phyloP scores from a whole-genome alignment of 2,888 invertebrate species.

The Schizotus pectinicornis region DNA sequence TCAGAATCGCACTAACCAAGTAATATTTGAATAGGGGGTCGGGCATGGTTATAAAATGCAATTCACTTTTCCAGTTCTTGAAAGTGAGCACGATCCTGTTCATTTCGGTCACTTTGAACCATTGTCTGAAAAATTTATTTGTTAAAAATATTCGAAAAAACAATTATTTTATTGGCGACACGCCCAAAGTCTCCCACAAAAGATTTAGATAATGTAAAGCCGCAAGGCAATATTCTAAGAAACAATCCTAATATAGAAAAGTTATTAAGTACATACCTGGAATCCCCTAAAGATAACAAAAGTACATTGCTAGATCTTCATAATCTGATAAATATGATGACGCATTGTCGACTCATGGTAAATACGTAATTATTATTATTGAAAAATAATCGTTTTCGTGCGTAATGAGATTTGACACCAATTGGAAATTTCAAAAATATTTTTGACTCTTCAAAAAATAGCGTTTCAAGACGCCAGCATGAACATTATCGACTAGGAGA shows the following conservation, averaged over 20 bases:
- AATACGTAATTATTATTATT: neutral
- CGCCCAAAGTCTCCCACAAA: neutral
- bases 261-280: too few relatives aligned
- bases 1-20: slow-evolving; percentile 65
- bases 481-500: too few relatives aligned
- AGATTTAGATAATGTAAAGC: neutral
- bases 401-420: too few relatives aligned
- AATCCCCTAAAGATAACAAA: neutral
- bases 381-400: neutral
- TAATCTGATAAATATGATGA: too few relatives aligned
- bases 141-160: slow-evolving; percentile 2
- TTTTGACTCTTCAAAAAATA: neutral
- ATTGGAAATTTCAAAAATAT: slow-evolving; percentile 5
- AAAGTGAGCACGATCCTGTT: slow-evolving; percentile 69
- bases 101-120: slow-evolving; percentile 67
- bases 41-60: slow-evolving; percentile 73
- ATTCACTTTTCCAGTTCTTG: slow-evolving; percentile 69
- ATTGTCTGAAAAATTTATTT: slow-evolving; percentile 65
- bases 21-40: slow-evolving; percentile 89
- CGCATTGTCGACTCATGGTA: too few relatives aligned
- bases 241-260: too few relatives aligned
- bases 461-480: neutral
- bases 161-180: too few relatives aligned
- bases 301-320: neutral
- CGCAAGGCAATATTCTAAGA: neutral